Evolutionary conservation across 2,113 vertebrate species (phyloP).

Genomic region (Oreochromis spilurus): DNA sequence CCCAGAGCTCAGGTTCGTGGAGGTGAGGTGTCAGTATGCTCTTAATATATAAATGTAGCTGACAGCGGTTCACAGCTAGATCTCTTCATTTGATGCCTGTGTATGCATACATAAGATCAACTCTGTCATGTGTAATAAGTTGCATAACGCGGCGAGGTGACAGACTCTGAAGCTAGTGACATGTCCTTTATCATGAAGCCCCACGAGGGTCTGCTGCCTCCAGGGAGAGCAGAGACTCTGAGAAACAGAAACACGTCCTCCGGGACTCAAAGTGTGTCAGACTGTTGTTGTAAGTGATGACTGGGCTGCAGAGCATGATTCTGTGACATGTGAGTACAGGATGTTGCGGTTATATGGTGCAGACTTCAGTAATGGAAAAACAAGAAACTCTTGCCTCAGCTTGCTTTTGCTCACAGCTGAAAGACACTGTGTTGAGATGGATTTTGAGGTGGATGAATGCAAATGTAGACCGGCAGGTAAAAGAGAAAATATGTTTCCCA

Average conservation of each 20-base stretch:
- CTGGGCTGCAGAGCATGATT: background rate
- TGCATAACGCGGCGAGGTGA: background rate
- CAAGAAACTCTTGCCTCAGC: background rate
- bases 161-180: background rate
- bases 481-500: background rate
- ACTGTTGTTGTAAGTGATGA: background rate
- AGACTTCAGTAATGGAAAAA: background rate
- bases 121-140: background rate
- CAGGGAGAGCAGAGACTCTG: background rate
- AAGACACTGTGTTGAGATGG: background rate
- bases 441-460: background rate
- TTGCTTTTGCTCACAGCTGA: background rate
- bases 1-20: conserved; percentile 52
- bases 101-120: background rate
- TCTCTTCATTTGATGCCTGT: background rate
- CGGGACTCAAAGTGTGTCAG: conserved; percentile 23
- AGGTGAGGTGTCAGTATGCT: conserved; percentile 32
- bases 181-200: background rate
- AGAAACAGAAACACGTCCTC: conserved; percentile 15
- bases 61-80: background rate
- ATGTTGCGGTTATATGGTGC: background rate
- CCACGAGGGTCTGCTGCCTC: background rate
- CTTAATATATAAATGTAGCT: background rate
- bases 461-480: background rate
- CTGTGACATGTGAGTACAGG: background rate